These are phyloP conservation scores for Silvanus unidentatus DNA, from an alignment of 2,888 invertebrate genomes.

Conservation along the genomic window DNA sequence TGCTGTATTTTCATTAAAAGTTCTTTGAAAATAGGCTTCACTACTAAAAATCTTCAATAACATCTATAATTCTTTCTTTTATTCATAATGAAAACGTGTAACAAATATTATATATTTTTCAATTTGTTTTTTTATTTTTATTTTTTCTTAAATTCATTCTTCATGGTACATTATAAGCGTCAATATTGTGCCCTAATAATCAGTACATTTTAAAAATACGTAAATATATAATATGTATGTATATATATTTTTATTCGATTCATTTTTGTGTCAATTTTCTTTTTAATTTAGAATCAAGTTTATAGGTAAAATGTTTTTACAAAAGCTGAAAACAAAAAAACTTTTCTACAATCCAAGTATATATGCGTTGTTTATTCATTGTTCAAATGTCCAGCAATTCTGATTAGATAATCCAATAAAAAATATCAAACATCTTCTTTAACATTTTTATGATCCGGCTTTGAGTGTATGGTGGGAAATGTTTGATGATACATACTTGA, in stretches of 20 bases:
- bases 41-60: no score
- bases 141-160: neutral
- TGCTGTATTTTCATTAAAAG: no score
- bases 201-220: slow-evolving; percentile 26
- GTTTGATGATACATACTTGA: slow-evolving; percentile 15
- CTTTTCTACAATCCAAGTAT: slow-evolving; percentile 20
- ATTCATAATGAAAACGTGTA: no score
- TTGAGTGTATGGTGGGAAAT: no score
- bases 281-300: no score
- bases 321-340: slow-evolving; percentile 12
- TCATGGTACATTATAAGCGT: slow-evolving; percentile 31
- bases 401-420: neutral
- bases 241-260: no score
- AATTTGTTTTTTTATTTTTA: no score
- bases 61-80: no score
- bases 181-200: slow-evolving; percentile 40
- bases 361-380: neutral
- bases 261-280: no score
- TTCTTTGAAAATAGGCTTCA: no score
- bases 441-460: slow-evolving; percentile 13
- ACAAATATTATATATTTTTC: no score
- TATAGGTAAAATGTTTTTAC: no score
- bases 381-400: neutral
- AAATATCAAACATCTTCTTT: slow-evolving; percentile 17
- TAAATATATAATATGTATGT: slow-evolving; percentile 1